Base-by-base conservation (phyloP, 1,140 invertebrate species). In the Drosophila baimaii region DNA sequence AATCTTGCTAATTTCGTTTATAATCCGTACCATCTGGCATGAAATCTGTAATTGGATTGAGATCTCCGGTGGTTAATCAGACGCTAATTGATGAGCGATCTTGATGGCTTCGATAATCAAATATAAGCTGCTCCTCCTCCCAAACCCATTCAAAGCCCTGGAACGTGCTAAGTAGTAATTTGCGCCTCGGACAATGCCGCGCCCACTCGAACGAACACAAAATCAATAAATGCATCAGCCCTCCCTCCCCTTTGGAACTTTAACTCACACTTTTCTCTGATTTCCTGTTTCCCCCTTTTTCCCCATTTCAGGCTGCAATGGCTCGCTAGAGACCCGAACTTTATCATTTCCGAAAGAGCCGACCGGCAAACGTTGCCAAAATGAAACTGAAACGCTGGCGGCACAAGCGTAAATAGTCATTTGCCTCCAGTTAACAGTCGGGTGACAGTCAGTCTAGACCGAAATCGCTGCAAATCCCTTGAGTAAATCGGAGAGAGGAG, bases 331-430 rank as follows among this genome's bases (percentile, higher is more conserved):
- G 9, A 49, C 46, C 7, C 21, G 27, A 37, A 17, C 12, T 44
- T 57, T 47, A 75, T 76, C 41, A 57, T 33, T 74, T 66, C 13
- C 31, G 13, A n/a, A 15, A 21, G 27, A 47, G 31, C 68, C 44
- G 33, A 29, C 19, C 25, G 7, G 31, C 39, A 71, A 65, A 12
- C 49, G 25, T 55, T 58, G 49, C 73, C 77, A 89, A 82, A 72
- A 89, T 89, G 84, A 79, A 69, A 84, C 58, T 56, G 29, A 89
- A 84, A 81, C 79, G 69, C 33, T 89, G 84, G 84, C 77, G 84
- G 25, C 77, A 89, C 52, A 89, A 89, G 66, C 84, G 80, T 64
- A 89, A 89, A 88, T 88, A 84, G 61, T 62, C 44, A 63, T 49
- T 77, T 62, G 52, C 65, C 37, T 27, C 37, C 12, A 64, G 65